Evolutionary conservation across 1,140 invertebrate genomes (phyloP), one percentile per base, ranked within the genome.

Genomic region (Drosophila guanche): DNA sequence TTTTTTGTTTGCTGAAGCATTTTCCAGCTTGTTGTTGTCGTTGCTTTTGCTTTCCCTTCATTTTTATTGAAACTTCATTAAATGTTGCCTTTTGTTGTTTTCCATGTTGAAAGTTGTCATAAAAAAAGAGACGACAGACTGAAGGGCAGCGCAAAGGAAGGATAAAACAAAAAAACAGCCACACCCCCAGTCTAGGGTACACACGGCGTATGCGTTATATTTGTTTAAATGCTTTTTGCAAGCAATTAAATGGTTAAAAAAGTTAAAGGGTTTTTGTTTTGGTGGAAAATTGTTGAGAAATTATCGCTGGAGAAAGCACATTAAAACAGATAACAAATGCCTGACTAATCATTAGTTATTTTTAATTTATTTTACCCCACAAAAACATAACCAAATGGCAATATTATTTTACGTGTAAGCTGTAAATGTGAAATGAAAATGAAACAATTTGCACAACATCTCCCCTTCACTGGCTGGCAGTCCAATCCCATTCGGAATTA

Each of bases 61-160:
- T 66, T 78, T 78, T 78, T 72, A 80, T 80, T 80, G 77, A 55
- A 80, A 80, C 71, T 80, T 80, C 71, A 80, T 80, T 80, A 80
- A 80, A 80, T 80, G 71, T 71, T 63, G 61, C 70, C 59, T 55
- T 73, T 74, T 66, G 69, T 74, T 66, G 76, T 37, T 5, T 12
- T 37, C 4, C 33, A 37, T 12, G 10, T 37, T 4, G 10, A 37
- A 37, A 37, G 33, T 79, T 70, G 70, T 45, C 60, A 72, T 66
- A 78, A 78, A 77, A 62, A 55, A 4, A 23, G 27, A 16, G 45
- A 27, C 37, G 16, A 20, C 16, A 20, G 16, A 48, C n/a, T 14
- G 23, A 33, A 52, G 16, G 16, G 40, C 25, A 33, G 37, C n/a
- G 14, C 10, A 10, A 10, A 12, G 29, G 29, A 33, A 33, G 29